Evolutionary conservation across 2,888 invertebrate genomes (phyloP), one percentile per base, ranked within the genome.

Genomic region (Aporophyla nigra): DNA sequence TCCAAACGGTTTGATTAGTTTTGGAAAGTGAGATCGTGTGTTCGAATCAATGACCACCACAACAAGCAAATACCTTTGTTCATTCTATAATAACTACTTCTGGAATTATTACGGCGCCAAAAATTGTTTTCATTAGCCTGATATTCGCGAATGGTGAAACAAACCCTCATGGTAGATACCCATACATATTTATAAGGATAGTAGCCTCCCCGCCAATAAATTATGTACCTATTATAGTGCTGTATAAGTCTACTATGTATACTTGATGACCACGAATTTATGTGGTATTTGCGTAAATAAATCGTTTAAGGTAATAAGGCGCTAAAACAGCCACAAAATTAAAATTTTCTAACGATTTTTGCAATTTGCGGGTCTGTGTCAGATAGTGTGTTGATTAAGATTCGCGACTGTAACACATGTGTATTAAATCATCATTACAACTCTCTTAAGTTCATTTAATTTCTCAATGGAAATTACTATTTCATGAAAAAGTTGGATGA

Each of bases 151-250:
- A 68, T 83, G 62, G 71, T 58, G 16, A 58, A 71, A 58, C 71
- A 27, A 68, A 53, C 66, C 78, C 56, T 68, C 71, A 68, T 78
- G 71, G 78, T 63, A 78, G 62, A 67, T 67, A 56, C 21, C 54
- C 58, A 71, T 83, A 63, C 62, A 80, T 78, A 83, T 80, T 78
- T 83, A 83, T 83, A 58, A 49, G 67, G 78, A 78, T 53, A 56
- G 66, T 76, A 54, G 62, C 67, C 56, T 71, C 46, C 40, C 56
- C 67, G 58, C 49, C 83, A 58, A 83, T 80, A 80, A 80, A 80
- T 80, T 80, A 83, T 68, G 66, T 78, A 80, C 40, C 71, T 78
- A 71, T 71, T 82, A 59, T 63, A 65, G 79, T 65, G 68, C 58
- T 82, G 46, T 71, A 14, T 58, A 62, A 51, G 58, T 51, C 16